Conservation (phyloP, 2,113 vertebrate species). For the Zapus hudsonius region DNA sequence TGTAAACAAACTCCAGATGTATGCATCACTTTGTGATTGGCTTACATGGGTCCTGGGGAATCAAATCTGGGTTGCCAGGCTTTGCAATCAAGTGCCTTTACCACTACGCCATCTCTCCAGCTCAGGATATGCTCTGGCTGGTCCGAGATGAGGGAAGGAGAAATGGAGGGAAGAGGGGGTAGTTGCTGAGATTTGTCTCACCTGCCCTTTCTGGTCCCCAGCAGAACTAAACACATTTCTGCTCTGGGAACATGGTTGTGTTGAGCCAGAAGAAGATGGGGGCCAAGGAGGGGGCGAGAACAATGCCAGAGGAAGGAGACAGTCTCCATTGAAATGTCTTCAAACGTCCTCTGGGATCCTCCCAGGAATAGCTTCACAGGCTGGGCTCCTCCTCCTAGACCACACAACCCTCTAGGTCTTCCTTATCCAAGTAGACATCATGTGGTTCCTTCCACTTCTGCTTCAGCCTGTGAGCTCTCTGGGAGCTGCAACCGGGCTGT, state of each 20-base stretch:
- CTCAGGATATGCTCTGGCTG: neutral
- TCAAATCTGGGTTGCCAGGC: too few relatives aligned
- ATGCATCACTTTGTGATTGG: too few relatives aligned
- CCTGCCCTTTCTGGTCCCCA: neutral
- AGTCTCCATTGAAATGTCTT: neutral
- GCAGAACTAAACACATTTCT: neutral
- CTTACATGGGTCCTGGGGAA: too few relatives aligned
- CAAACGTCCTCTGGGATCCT: too few relatives aligned
- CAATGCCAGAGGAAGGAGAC: too few relatives aligned
- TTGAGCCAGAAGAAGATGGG: neutral
- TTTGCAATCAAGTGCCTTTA: too few relatives aligned
- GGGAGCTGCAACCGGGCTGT: neutral
- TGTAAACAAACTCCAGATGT: too few relatives aligned
- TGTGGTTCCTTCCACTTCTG: neutral
- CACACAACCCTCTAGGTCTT: neutral
- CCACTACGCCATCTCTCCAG: too few relatives aligned
- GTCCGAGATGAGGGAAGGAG: neutral
- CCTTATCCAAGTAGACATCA: neutral
- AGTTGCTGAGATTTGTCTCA: neutral
- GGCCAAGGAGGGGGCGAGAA: too few relatives aligned
- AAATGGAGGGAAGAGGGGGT: neutral
- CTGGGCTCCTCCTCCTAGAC: neutral
- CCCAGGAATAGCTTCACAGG: too few relatives aligned
- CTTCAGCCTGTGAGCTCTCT: neutral
- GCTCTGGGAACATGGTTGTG: neutral